Percentiles rank a stretch among this genome's conserved stretches.
Evolutionary conservation across 1,140 invertebrate genomes (phyloP).

Genomic region (Cotesia glomerata): DNA sequence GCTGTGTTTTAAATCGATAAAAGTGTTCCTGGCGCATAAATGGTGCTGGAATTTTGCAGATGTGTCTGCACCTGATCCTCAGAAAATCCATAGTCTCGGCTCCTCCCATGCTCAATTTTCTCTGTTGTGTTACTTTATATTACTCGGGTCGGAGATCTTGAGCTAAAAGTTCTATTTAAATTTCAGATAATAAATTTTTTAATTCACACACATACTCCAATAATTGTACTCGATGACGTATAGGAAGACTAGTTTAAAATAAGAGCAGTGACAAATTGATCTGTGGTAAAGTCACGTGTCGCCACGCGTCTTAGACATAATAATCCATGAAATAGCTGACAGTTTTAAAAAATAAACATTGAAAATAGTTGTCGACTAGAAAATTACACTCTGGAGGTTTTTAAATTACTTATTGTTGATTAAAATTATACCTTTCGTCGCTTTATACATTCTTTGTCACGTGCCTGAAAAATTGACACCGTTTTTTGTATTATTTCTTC

Average conservation of each 20-base stretch:
- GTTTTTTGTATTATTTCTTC: too few relatives aligned
- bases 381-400: not conserved
- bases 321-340: not conserved
- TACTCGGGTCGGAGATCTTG: too few relatives aligned
- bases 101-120: not conserved
- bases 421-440: too few relatives aligned
- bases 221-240: not conserved
- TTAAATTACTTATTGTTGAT: too few relatives aligned
- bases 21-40: not conserved
- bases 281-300: conserved; percentile 20
- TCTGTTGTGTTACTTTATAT: too few relatives aligned
- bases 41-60: conserved; percentile 22
- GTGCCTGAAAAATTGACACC: too few relatives aligned
- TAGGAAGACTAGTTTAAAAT: not conserved
- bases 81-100: conserved; percentile 32
- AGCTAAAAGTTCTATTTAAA: too few relatives aligned
- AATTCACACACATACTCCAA: not conserved
- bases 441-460: too few relatives aligned
- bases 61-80: conserved; percentile 41
- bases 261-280: conserved; percentile 23
- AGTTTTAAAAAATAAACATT: not conserved
- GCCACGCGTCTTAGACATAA: conserved; percentile 13
- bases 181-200: too few relatives aligned
- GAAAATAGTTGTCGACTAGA: not conserved
- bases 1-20: not conserved